Percentiles rank a stretch among this genome's conserved stretches.
Conservation (phyloP, 2,888 invertebrate genomes). For the Selenia dentaria region DNA sequence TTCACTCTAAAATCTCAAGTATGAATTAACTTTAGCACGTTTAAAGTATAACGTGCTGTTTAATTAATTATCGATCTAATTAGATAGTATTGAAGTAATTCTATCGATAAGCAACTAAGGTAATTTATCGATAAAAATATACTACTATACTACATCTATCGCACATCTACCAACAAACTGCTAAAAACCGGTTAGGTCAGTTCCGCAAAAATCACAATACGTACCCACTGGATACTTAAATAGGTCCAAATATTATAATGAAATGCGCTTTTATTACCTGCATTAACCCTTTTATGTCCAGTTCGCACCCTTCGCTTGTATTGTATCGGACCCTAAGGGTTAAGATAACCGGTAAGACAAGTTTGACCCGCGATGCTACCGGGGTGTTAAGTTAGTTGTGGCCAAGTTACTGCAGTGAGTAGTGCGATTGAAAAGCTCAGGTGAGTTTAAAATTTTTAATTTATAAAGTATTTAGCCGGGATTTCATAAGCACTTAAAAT, state of each 20-base stretch:
- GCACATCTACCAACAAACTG: slow-evolving; percentile 46
- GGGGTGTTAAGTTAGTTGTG: slow-evolving; percentile 74
- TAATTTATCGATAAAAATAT: too few relatives aligned
- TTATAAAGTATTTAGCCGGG: too few relatives aligned
- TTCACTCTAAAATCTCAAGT: too few relatives aligned
- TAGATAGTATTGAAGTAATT: too few relatives aligned
- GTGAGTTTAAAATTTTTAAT: slow-evolving; percentile 9
- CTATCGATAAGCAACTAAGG: too few relatives aligned
- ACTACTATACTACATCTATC: too few relatives aligned
- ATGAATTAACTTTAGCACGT: too few relatives aligned
- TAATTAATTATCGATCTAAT: too few relatives aligned
- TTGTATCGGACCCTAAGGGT: slow-evolving; percentile 58
- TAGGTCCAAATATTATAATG: slow-evolving; percentile 83
- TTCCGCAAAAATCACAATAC: slow-evolving; percentile 74
- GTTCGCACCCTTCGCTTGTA: slow-evolving; percentile 69
- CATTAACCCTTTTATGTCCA: slow-evolving; percentile 75
- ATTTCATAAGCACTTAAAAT: too few relatives aligned
- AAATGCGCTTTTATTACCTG: slow-evolving; percentile 67
- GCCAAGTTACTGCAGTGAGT: slow-evolving; percentile 48
- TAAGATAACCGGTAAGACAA: slow-evolving; percentile 83
- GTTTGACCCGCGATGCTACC: slow-evolving; percentile 65
- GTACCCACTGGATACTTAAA: slow-evolving; percentile 80
- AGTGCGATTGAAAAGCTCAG: slow-evolving; percentile 17
- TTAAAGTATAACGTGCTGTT: too few relatives aligned
- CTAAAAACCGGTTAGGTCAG: slow-evolving; percentile 81